Evolutionary conservation across 2,888 invertebrate genomes (phyloP).

Genomic region (Herminia tarsipennalis): DNA sequence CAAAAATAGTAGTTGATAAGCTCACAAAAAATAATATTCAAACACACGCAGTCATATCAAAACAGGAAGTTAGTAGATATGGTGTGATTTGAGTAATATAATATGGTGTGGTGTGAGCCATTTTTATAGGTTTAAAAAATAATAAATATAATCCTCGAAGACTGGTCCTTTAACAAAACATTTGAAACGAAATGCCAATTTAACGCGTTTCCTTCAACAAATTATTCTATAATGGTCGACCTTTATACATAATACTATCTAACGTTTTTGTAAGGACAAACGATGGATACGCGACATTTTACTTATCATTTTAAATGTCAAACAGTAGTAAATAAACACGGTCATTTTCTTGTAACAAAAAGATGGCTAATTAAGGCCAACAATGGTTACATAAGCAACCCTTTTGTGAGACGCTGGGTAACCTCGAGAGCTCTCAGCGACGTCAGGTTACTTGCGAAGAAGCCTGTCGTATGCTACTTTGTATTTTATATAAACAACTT

Average conservation of each 20-base stretch:
- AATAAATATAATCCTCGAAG: neutral
- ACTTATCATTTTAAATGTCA: constrained; percentile 14
- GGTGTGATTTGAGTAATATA: too few species aligned
- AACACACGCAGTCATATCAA: too few species aligned
- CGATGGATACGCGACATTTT: neutral
- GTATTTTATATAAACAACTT: constrained; percentile 40
- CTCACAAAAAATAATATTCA: too few species aligned
- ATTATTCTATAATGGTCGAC: neutral
- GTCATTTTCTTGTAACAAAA: constrained; percentile 26
- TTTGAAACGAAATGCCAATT: too few species aligned
- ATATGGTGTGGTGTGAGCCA: too few species aligned
- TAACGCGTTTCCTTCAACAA: neutral
- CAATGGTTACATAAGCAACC: constrained; percentile 37
- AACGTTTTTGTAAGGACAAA: constrained; percentile 9
- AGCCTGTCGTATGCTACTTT: constrained; percentile 47
- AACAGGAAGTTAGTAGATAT: too few species aligned
- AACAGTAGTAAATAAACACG: constrained; percentile 8
- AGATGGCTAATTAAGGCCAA: constrained; percentile 25
- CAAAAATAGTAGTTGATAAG: too few species aligned
- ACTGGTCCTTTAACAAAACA: neutral
- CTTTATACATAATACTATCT: constrained; percentile 17
- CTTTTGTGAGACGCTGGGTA: constrained; percentile 43
- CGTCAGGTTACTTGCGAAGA: constrained; percentile 48
- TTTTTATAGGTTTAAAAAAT: too few species aligned
- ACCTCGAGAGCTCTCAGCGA: constrained; percentile 40